phyloP scores from a whole-genome alignment of 2,113 vertebrate genomes.

The Zosterops japonicus region DNA sequence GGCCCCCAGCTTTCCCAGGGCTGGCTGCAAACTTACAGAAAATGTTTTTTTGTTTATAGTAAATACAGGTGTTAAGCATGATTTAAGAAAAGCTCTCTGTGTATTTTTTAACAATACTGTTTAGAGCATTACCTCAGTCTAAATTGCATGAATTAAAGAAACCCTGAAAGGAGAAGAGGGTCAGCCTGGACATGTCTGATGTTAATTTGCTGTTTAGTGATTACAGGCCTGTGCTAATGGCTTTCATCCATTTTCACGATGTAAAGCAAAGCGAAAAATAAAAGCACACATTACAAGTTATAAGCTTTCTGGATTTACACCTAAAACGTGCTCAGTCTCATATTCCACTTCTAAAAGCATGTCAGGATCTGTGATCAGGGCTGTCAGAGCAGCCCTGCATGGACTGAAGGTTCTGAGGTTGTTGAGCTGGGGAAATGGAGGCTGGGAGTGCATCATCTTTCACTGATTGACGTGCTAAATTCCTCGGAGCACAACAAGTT shows the following conservation, averaged over 20 bases:
- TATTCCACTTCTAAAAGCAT: background rate
- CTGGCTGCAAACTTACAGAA: background rate
- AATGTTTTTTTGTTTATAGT: background rate
- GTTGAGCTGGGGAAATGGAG: background rate
- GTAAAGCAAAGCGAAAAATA: background rate
- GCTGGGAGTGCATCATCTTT: background rate
- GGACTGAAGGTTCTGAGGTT: background rate
- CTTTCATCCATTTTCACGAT: background rate
- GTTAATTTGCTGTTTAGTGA: background rate
- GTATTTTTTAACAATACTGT: background rate
- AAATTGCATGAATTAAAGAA: background rate
- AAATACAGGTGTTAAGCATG: background rate
- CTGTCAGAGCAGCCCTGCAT: background rate
- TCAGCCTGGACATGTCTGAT: background rate
- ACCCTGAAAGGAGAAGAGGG: background rate
- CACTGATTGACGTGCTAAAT: constrained; percentile 27
- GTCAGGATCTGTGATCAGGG: background rate
- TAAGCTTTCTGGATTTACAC: background rate
- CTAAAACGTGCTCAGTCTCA: background rate
- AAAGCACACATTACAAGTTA: background rate
- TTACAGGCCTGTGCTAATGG: background rate
- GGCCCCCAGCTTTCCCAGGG: background rate
- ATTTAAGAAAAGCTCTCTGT: background rate
- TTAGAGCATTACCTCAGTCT: background rate
- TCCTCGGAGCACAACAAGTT: constrained; percentile 36